These are phyloP conservation scores for Anolis apletophallus DNA, from an alignment of 2,797 vertebrate species.

Conservation along the genomic window DNA sequence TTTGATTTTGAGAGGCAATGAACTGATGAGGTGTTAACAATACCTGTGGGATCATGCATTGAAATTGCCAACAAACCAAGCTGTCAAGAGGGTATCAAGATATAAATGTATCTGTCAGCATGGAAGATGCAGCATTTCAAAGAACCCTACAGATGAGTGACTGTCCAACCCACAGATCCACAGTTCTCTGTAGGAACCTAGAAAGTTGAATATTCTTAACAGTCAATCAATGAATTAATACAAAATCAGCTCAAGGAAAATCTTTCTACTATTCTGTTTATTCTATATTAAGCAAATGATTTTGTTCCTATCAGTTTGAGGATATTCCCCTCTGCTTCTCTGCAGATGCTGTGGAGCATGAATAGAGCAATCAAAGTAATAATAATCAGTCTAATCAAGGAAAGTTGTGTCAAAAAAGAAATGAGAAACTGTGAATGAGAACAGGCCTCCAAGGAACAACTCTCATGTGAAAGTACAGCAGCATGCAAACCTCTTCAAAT, in stretches of 20 bases:
- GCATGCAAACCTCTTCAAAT: slow-evolving; percentile 48
- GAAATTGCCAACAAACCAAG: slow-evolving; percentile 41
- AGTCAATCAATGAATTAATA: slow-evolving; percentile 65
- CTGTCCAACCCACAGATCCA: slow-evolving; percentile 33
- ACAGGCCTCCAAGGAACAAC: slow-evolving; percentile 65
- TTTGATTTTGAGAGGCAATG: background rate
- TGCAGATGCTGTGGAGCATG: slow-evolving; percentile 45
- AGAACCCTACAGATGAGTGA: slow-evolving; percentile 53
- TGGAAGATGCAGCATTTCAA: slow-evolving; percentile 49
- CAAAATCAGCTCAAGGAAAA: slow-evolving; percentile 59
- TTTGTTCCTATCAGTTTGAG: slow-evolving; percentile 60
- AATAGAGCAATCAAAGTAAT: slow-evolving; percentile 63
- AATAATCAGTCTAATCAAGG: slow-evolving; percentile 72
- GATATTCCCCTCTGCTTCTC: slow-evolving; percentile 51
- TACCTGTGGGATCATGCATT: slow-evolving; percentile 34
- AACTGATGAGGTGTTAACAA: slow-evolving; percentile 27
- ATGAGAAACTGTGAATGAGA: slow-evolving; percentile 54
- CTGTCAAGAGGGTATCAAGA: slow-evolving; percentile 52
- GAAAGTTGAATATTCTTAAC: slow-evolving; percentile 46
- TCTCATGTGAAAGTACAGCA: slow-evolving; percentile 65
- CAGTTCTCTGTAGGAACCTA: slow-evolving; percentile 44
- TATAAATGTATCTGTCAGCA: slow-evolving; percentile 60
- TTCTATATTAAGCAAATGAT: slow-evolving; percentile 64
- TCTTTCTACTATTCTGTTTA: slow-evolving; percentile 49
- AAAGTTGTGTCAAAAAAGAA: slow-evolving; percentile 65